Evolutionary conservation across 1,140 invertebrate species (phyloP), one percentile per base, ranked within the genome.

Genomic region (Sitodiplosis mosellana): DNA sequence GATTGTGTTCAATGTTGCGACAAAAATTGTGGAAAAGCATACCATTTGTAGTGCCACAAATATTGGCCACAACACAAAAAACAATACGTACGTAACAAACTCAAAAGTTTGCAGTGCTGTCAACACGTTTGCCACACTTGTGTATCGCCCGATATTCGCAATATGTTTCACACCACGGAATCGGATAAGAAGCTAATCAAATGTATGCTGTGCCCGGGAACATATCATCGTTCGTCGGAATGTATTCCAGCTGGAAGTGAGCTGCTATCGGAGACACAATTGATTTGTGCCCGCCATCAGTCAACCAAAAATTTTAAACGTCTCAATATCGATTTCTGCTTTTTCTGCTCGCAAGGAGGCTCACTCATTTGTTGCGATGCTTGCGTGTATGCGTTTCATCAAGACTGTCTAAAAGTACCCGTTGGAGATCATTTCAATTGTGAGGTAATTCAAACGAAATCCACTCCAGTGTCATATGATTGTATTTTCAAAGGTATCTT

Each of bases 331-430:
- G 77, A 78, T 11, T 95, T 27, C 10, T 27, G 27, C 27, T 5
- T 10, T 5, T 27, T 27, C 10, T 27, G 27, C 27, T 5, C 86
- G 1, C 69, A 78, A 67, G 90, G 90, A 19, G 90, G 90, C 1
- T 78, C 79, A 37, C 69, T 96, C 14, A 78, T 95, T 48, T 94
- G 90, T 62, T 96, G 91, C 64, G 90, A 95, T 56, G 81, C 80
- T 12, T 97, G 91, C 59, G 91, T 91, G 0, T 87, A 83, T 4
- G 83, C 88, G 0, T 90, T 91, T 61, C 91, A 95, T 66, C 69
- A 77, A 0, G 80, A 89, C 57, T 96, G 91, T 66, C 69, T 91
- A 2, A 77, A 81, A 34, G 74, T 83, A 34, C 69, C 72, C 27
- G 71, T 75, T 5, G 72, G 72, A 27, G 76, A 79, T 60, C 69